Evolutionary conservation across 2,797 vertebrate species (phyloP).

Genomic region (Pipistrellus nathusii): DNA sequence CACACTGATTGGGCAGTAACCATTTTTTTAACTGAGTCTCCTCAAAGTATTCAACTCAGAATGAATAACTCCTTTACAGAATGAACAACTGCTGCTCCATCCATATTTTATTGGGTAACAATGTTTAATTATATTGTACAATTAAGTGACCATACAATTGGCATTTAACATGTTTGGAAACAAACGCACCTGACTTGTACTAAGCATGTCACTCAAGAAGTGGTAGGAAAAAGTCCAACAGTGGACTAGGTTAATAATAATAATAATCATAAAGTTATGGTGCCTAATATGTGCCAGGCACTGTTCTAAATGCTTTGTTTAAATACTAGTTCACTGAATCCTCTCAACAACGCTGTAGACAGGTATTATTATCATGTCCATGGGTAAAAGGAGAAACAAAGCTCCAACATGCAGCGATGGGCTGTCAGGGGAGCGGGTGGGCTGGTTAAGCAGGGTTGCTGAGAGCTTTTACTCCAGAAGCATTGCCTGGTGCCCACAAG

Average conservation of each 20-base stretch:
- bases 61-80: not conserved
- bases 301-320: not conserved
- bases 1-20: not conserved
- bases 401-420: fast-evolving
- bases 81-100: not conserved
- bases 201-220: not conserved
- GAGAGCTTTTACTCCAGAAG: not conserved
- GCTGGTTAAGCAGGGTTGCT: not conserved
- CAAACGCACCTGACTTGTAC: not conserved
- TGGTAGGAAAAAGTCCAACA: not conserved
- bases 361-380: not conserved
- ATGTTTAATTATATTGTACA: not conserved
- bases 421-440: fast-evolving
- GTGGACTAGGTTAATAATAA: not conserved
- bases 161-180: not conserved
- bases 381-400: not conserved
- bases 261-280: not conserved
- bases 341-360: not conserved
- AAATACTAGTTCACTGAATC: not conserved
- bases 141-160: not conserved
- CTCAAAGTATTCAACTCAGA: constrained; percentile 40
- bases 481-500: fast-evolving
- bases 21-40: not conserved
- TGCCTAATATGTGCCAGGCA: not conserved
- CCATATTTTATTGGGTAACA: not conserved